Percentiles rank a stretch among this genome's conserved stretches.
phyloP scores from a whole-genome alignment of 2,113 vertebrate species.

The Rattus rattus region DNA sequence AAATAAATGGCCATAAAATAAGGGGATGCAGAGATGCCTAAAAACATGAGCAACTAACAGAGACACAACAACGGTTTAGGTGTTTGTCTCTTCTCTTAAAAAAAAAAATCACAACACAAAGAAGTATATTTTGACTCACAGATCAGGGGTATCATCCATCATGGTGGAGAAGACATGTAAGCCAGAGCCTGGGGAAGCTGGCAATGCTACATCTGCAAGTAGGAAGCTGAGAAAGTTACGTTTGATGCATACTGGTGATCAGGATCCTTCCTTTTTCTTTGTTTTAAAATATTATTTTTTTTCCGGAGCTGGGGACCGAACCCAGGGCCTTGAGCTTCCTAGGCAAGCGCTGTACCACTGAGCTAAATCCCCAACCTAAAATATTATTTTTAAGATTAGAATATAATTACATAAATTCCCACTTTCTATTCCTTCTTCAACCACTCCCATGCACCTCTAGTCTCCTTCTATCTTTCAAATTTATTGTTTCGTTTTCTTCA shows the following conservation, averaged over 20 bases:
- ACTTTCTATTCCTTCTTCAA: background rate
- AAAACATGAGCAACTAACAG: background rate
- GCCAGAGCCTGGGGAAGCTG: background rate
- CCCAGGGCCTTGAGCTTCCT: too few relatives aligned
- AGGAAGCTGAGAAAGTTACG: background rate
- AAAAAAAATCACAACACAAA: background rate
- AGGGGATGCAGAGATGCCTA: too few relatives aligned
- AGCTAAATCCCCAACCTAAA: too few relatives aligned
- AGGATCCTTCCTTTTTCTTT: background rate
- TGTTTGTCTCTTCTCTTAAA: background rate
- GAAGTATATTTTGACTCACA: background rate
- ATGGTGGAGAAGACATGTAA: too few relatives aligned
- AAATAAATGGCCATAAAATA: background rate
- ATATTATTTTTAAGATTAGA: too few relatives aligned
- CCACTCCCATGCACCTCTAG: rapidly evolving
- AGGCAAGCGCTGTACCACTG: too few relatives aligned
- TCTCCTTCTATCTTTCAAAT: background rate
- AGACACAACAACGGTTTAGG: background rate
- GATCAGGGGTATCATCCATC: background rate
- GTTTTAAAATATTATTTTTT: background rate
- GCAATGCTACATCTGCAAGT: too few relatives aligned
- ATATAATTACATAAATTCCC: background rate
- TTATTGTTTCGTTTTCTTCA: background rate
- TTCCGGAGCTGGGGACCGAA: too few relatives aligned
- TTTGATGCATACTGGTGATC: background rate